Percentiles rank a stretch among this genome's conserved stretches.
phyloP scores from a whole-genome alignment of 1,140 invertebrate genomes.

The Alviniconcha marisindica region DNA sequence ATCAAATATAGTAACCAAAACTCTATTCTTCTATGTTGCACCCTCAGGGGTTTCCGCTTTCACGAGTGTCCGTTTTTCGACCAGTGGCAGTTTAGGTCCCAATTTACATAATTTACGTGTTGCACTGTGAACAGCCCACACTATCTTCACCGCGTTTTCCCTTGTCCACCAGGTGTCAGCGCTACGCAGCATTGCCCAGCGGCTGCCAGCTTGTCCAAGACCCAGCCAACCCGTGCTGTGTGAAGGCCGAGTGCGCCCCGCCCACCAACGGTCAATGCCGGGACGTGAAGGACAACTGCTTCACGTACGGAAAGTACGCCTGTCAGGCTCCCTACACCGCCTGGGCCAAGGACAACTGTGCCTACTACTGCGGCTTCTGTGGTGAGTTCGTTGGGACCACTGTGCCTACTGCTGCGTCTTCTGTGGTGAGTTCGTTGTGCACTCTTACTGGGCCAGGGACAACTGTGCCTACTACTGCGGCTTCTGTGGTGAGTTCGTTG shows the following conservation, averaged over 20 bases:
- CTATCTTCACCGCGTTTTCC: not conserved
- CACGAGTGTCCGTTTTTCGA: conserved; percentile 52
- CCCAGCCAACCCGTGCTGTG: conserved; percentile 59
- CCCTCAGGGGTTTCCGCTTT: conserved; percentile 59
- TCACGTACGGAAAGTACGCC: conserved; percentile 55
- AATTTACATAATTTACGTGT: not conserved
- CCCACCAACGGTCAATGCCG: conserved; percentile 31
- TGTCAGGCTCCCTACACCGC: conserved; percentile 59
- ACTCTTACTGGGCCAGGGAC: conserved; percentile 63
- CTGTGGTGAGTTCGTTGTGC: conserved; percentile 49
- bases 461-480: too few species aligned
- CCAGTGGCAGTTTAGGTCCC: not conserved
- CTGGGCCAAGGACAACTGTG: conserved; percentile 68
- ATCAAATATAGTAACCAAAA: conserved; percentile 61
- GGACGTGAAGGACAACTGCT: conserved; percentile 55
- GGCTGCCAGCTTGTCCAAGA: conserved; percentile 57
- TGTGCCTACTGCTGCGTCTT: conserved; percentile 61
- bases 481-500: too few species aligned
- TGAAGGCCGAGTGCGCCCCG: conserved; percentile 57
- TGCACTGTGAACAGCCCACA: not conserved
- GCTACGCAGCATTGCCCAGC: conserved; percentile 55
- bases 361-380: conserved; percentile 62
- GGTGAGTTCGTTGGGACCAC: conserved; percentile 51
- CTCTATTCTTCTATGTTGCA: conserved; percentile 53
- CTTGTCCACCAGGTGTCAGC: conserved; percentile 63